phyloP scores from a whole-genome alignment of 2,797 vertebrate species.

The Saxicola maurus region DNA sequence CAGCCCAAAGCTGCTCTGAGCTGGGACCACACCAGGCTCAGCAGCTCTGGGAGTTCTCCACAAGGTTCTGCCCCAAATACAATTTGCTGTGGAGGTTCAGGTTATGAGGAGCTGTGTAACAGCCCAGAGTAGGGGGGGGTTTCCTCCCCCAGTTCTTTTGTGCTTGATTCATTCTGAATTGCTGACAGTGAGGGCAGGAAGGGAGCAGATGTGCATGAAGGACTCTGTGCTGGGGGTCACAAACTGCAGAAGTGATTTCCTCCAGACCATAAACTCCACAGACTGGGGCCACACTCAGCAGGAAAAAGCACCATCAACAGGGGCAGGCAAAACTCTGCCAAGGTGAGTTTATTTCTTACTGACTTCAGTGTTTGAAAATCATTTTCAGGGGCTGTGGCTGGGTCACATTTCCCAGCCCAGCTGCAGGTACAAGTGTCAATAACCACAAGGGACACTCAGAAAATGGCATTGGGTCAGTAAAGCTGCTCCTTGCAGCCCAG shows the following conservation, averaged over 20 bases:
- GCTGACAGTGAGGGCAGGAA: neutral
- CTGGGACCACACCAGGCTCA: neutral
- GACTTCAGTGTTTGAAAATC: neutral
- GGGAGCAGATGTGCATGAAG: neutral
- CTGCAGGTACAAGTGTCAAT: neutral
- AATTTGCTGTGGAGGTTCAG: neutral
- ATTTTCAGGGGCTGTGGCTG: neutral
- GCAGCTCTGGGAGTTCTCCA: neutral
- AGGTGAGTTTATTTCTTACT: neutral
- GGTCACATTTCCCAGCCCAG: neutral
- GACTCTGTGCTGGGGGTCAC: neutral
- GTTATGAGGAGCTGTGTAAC: neutral
- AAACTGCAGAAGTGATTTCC: neutral
- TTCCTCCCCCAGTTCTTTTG: neutral
- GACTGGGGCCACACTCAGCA: neutral
- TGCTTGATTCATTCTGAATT: neutral
- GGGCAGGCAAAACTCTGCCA: neutral
- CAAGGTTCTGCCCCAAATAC: neutral
- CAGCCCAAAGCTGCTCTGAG: neutral
- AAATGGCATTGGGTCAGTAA: rapidly evolving
- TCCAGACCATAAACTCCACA: rapidly evolving
- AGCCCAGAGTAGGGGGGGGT: rapidly evolving
- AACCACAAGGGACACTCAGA: neutral
- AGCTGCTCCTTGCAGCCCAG: neutral
- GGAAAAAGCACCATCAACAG: neutral